Conservation (phyloP, 2,797 vertebrate genomes). For the Falco columbarius region DNA sequence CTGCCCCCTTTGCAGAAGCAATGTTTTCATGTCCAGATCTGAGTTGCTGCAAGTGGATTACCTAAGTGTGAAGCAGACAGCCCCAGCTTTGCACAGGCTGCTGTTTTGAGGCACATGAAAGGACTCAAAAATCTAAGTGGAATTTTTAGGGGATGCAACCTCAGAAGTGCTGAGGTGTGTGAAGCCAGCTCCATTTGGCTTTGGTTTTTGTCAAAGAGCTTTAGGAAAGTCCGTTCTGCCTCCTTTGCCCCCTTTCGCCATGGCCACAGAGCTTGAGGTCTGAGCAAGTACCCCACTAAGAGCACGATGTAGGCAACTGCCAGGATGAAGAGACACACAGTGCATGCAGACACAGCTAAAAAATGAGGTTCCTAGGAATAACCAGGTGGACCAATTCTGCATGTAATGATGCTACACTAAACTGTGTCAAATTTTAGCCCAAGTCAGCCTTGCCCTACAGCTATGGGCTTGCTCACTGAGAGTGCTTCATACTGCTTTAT, state of each 20-base stretch:
- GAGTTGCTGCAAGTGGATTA: constrained; percentile 15
- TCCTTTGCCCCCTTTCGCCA: background rate
- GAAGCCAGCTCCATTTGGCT: background rate
- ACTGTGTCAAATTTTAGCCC: background rate
- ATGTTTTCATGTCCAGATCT: constrained; percentile 22
- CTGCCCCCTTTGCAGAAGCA: background rate
- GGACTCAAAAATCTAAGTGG: background rate
- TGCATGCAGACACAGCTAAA: background rate
- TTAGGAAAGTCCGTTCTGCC: background rate
- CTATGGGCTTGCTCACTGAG: background rate
- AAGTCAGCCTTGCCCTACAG: constrained; percentile 18
- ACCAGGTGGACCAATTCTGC: background rate
- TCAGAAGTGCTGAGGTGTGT: background rate
- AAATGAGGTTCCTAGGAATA: background rate
- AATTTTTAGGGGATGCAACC: background rate
- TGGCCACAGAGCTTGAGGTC: background rate
- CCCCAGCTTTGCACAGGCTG: background rate
- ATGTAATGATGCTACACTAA: background rate
- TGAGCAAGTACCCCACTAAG: background rate
- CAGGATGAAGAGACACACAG: background rate
- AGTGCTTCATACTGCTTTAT: background rate
- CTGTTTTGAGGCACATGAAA: background rate
- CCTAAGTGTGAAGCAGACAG: constrained; percentile 40
- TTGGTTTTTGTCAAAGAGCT: background rate
- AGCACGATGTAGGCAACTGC: background rate